Evolutionary conservation across 2,888 invertebrate genomes (phyloP), one percentile per base, ranked within the genome.

Genomic region (Dione juno): DNA sequence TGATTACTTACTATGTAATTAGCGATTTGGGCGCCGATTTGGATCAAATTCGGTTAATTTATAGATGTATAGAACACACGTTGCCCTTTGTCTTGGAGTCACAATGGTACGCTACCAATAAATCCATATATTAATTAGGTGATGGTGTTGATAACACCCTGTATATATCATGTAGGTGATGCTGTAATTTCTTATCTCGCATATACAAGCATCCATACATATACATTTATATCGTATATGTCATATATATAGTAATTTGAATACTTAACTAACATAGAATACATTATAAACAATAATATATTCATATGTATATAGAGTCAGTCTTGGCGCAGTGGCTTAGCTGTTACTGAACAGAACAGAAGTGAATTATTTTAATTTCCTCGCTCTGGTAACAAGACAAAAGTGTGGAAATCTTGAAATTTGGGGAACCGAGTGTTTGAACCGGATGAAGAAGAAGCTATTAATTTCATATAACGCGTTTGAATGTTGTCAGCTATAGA

Each of bases 21-120:
- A 75, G 66, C 54, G 41, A 68, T 71, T 70, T 66, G 58, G 16
- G 53, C 72, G 58, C 41, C 57, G 72, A 69, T 69, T 73, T 61
- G 53, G 50, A 75, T 74, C 66, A 70, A 70, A 71, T 70, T 63
- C 40, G 19, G 66, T 43, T 74, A 74, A 75, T 74, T 73, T 69
- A 74, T 72, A 72, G 63, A 28, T 28, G 58, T 64, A 50, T 61
- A 45, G 45, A 59, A 9, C 11, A 48, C n/a, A n/a, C 35, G 28
- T 28, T 14, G 59, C n/a, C 72, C 72, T 68, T 73, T 73, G 73
- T 73, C 68, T 73, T 43, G n/a, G 48, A 53, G 21, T 45, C 52
- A 43, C 50, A 41, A 57, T 37, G 43, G 57, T 48, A 16, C 37
- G 45, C 66, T 14, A n/a, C 43, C 43, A 45, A 45, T 45, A 66